A percentile compares a stretch with the other conserved stretches of the same genome.
Conservation (phyloP, 2,797 vertebrate genomes). For the Mus caroli region DNA sequence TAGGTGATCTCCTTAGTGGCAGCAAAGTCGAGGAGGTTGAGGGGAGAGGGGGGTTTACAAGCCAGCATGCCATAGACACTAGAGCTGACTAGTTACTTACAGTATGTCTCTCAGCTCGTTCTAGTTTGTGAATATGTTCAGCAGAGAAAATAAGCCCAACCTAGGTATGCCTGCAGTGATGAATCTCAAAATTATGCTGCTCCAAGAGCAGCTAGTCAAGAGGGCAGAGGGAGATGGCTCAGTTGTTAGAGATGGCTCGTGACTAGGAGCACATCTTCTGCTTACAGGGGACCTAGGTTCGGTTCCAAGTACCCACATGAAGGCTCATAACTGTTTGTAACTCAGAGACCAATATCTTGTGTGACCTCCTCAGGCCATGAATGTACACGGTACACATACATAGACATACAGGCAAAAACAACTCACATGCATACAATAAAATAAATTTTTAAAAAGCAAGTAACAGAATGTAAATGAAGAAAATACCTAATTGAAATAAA, state of each 20-base stretch:
- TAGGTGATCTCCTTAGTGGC: too few relatives aligned
- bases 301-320: background rate
- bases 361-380: background rate
- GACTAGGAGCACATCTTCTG: background rate
- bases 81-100: background rate
- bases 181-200: background rate
- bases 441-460: background rate
- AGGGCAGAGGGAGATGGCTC: background rate
- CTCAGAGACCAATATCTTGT: background rate
- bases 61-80: too few relatives aligned
- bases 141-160: background rate
- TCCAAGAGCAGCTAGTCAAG: background rate
- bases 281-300: background rate
- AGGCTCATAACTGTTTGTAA: background rate
- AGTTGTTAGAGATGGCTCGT: background rate
- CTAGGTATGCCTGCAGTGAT: background rate
- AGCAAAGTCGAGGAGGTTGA: too few relatives aligned
- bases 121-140: background rate
- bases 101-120: background rate
- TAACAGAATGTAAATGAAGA: background rate
- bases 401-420: background rate
- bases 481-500: background rate
- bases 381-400: background rate
- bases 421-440: background rate
- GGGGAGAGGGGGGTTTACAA: too few relatives aligned